These are phyloP conservation scores for Nasonia longicornis DNA, from an alignment of 1,140 invertebrate species.

Conservation along the genomic window DNA sequence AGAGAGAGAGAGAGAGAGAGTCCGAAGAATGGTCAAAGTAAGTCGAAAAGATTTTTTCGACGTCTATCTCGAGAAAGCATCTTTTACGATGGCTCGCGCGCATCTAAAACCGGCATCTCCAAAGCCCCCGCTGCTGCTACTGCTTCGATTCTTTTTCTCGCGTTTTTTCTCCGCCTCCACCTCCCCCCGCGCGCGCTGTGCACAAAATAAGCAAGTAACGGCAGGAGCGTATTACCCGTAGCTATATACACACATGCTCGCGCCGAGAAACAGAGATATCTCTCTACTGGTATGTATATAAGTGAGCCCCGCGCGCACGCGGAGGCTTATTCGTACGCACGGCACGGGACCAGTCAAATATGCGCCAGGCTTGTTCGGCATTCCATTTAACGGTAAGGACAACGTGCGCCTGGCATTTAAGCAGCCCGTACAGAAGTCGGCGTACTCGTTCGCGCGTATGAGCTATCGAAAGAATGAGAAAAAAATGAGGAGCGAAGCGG, in stretches of 20 bases:
- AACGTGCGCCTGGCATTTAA: constrained; percentile 45
- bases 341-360: constrained; percentile 37
- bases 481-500: not conserved
- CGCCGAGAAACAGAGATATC: not conserved
- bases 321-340: not conserved
- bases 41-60: constrained; percentile 36
- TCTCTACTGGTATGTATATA: not conserved
- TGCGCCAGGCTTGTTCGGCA: constrained; percentile 47
- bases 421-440: not conserved
- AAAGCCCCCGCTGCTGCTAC: not conserved
- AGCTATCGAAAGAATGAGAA: not conserved
- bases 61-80: constrained; percentile 12
- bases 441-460: not conserved
- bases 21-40: constrained; percentile 37
- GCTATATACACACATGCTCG: not conserved
- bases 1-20: not conserved
- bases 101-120: constrained; percentile 31
- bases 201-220: not conserved
- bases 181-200: not conserved
- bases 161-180: not conserved
- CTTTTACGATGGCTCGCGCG: constrained; percentile 24
- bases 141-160: constrained; percentile 11
- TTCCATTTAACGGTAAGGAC: constrained; percentile 53
- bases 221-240: not conserved
- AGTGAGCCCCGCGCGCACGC: not conserved